A percentile compares a stretch with the other conserved stretches of the same genome.
Conservation (phyloP, 2,113 vertebrate genomes). For the Sterrhoptilus dennistouni region DNA sequence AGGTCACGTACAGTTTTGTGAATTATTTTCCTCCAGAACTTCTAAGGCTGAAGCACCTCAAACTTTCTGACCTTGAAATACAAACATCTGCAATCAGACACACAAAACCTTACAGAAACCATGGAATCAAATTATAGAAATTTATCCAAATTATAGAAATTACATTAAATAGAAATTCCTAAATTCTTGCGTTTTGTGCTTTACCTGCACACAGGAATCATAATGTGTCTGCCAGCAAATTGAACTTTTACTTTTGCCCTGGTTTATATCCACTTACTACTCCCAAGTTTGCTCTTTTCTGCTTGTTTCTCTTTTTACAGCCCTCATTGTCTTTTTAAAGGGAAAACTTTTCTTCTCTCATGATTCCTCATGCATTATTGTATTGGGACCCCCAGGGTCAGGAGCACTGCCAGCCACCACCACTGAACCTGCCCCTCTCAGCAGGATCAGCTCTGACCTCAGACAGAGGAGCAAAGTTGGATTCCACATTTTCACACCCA, state of each 20-base stretch:
- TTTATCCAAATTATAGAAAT: neutral
- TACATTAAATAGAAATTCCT: neutral
- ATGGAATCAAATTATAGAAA: neutral
- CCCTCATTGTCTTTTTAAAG: neutral
- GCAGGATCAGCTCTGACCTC: fast-evolving
- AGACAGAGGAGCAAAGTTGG: neutral
- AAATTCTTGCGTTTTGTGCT: neutral
- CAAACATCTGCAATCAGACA: neutral
- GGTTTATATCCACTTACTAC: neutral
- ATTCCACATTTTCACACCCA: neutral
- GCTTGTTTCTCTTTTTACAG: neutral
- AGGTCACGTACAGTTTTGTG: fast-evolving
- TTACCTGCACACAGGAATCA: neutral
- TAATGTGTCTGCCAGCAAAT: neutral
- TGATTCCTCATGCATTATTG: neutral
- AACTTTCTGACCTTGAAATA: neutral
- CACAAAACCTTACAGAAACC: neutral
- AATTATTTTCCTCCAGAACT: neutral
- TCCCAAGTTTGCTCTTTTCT: neutral
- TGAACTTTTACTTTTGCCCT: neutral
- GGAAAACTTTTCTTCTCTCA: neutral
- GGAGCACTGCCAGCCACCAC: neutral
- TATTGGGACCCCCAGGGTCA: neutral
- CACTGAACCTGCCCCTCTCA: neutral
- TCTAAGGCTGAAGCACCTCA: neutral